These are phyloP conservation scores for Aphidoletes aphidimyza DNA, from an alignment of 2,888 invertebrate species.

Conservation along the genomic window DNA sequence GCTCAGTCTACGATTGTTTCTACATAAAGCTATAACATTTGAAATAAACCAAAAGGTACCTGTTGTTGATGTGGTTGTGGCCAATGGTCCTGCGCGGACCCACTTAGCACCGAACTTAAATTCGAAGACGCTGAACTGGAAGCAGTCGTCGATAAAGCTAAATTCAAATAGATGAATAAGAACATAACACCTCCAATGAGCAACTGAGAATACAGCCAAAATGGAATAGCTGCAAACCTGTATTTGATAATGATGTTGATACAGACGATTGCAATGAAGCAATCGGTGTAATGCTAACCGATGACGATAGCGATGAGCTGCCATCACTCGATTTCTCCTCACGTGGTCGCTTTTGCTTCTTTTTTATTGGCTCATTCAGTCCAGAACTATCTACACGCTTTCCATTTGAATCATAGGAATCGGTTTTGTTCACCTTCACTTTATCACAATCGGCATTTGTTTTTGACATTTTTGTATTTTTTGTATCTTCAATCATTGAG, in stretches of 20 bases:
- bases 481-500: constrained; percentile 67
- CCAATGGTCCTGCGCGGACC: constrained; percentile 10
- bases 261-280: not conserved
- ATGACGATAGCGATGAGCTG: constrained; percentile 28
- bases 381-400: not conserved
- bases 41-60: not conserved
- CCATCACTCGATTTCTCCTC: not conserved
- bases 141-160: constrained; percentile 63
- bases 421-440: constrained; percentile 18
- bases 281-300: constrained; percentile 56
- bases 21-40: constrained; percentile 13
- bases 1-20: not conserved
- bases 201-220: too few relatives aligned
- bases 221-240: constrained; percentile 60
- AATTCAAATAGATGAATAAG: constrained; percentile 58
- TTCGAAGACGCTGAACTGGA: constrained; percentile 60
- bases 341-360: constrained; percentile 34
- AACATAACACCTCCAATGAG: too few relatives aligned
- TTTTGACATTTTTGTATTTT: not conserved
- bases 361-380: not conserved
- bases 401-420: constrained; percentile 26
- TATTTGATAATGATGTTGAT: constrained; percentile 15
- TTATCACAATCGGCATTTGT: constrained; percentile 50
- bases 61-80: not conserved
- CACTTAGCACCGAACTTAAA: constrained; percentile 52